These are phyloP conservation scores for Psilanteris sp. DNA, from an alignment of 1,140 invertebrate species.

Conservation along the genomic window DNA sequence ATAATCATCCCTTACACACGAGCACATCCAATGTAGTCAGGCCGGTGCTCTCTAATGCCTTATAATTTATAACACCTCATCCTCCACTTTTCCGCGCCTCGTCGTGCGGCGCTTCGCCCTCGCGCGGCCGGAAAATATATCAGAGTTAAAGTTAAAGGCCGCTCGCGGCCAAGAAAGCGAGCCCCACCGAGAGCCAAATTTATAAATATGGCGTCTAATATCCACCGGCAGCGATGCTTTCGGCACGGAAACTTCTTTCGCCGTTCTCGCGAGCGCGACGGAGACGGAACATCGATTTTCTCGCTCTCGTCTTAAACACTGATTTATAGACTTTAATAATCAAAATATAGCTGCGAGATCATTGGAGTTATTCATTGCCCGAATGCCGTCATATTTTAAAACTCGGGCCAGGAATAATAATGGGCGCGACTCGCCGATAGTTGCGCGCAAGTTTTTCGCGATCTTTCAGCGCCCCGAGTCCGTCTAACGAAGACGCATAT, in stretches of 20 bases:
- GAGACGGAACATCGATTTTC: constrained; percentile 41
- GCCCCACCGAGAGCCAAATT: constrained; percentile 70
- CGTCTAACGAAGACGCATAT: constrained; percentile 24
- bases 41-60: constrained; percentile 69
- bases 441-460: constrained; percentile 10
- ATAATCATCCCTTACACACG: constrained; percentile 79
- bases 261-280: constrained; percentile 6
- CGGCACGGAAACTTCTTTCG: constrained; percentile 48
- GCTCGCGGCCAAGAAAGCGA: constrained; percentile 69
- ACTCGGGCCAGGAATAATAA: constrained; percentile 42
- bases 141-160: constrained; percentile 77
- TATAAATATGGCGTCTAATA: constrained; percentile 76
- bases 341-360: constrained; percentile 56
- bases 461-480: neutral
- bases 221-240: constrained; percentile 52
- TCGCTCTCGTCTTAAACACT: constrained; percentile 53
- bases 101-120: constrained; percentile 43
- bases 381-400: constrained; percentile 45
- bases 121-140: constrained; percentile 74
- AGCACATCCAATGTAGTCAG: constrained; percentile 71
- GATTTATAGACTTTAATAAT: constrained; percentile 60
- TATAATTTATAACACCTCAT: constrained; percentile 75
- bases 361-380: constrained; percentile 50
- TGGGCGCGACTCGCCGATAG: neutral
- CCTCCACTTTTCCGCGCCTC: constrained; percentile 48